A percentile compares a stretch with the other conserved stretches of the same genome.
Evolutionary conservation across 2,113 vertebrate species (phyloP).

Genomic region (Nymphicus hollandicus): DNA sequence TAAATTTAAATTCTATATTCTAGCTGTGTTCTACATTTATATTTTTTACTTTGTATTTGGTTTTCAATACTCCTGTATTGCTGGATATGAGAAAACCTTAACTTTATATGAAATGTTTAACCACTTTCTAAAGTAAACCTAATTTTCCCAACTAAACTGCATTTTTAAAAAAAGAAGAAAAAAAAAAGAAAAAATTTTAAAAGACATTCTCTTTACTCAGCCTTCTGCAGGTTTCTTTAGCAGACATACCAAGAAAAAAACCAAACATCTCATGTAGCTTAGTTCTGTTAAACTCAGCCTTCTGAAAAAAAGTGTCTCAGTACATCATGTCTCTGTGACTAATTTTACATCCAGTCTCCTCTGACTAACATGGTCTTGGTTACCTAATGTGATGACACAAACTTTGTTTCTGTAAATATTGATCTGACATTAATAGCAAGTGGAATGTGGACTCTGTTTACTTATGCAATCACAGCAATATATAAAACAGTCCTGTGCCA

Average conservation of each 20-base stretch:
- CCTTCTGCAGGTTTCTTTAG: accelerated
- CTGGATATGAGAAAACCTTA: background rate
- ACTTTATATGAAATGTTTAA: background rate
- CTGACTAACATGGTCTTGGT: background rate
- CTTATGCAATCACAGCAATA: accelerated
- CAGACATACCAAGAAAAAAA: background rate
- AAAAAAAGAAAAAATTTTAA: accelerated
- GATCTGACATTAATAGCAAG: accelerated
- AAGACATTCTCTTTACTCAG: accelerated
- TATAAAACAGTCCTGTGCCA: background rate
- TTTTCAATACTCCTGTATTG: background rate
- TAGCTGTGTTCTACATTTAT: background rate
- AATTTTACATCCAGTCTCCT: background rate
- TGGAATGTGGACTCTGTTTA: background rate
- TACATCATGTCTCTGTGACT: background rate
- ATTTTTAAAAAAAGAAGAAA: background rate
- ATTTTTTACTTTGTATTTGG: background rate
- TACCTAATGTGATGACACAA: background rate
- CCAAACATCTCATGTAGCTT: background rate
- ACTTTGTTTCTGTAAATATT: background rate
- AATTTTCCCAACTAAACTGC: background rate
- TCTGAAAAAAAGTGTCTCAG: background rate
- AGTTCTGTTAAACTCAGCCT: background rate
- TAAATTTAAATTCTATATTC: background rate
- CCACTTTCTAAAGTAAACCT: background rate